Evolutionary conservation across 2,888 invertebrate species (phyloP), one percentile per base, ranked within the genome.

Genomic region (Drosophila pseudotalamancana): DNA sequence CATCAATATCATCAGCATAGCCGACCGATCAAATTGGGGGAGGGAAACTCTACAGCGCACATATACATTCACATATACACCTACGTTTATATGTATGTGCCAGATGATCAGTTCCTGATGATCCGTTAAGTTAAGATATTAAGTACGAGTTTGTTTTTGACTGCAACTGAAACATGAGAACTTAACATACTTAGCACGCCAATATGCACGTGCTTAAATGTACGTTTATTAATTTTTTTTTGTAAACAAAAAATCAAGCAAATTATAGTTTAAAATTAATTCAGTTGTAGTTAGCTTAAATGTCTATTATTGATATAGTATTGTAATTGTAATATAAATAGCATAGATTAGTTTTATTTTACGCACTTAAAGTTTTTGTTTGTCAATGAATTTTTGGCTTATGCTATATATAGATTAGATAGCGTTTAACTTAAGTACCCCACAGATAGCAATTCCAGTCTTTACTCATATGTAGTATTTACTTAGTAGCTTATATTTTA

Each of bases 41-140:
- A 29, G 57, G 40, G 37, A n/a, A n/a, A n/a, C n/a, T n/a, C 18
- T 29, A 18, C 16, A 27, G 11, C 11, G 29, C 14, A 27, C 43
- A 29, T 8, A 29, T 9, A 29, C 3, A 21, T 8, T 8, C 11
- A 5, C 23, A 25, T 11, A 23, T 9, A 4, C n/a, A 40, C 3
- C 4, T 0, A 14, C 21, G 21, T n/a, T n/a, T 9, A 21, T 2
- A 12, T 9, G 14, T 4, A 16, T 25, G 9, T 14, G 56, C 51
- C 59, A 54, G 55, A 48, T 69, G 79, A 77, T 68, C 69, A 46
- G 31, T 59, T 64, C 63, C 79, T 43, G 75, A 34, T 77, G 75
- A 78, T 54, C 70, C 75, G 75, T 68, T 74, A 68, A 77, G 18
- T 11, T 48, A 27, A 16, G 9, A 50, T 42, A 50, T 46, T 56